phyloP scores from a whole-genome alignment of 2,888 invertebrate genomes.

The Periphyllus acericola region DNA sequence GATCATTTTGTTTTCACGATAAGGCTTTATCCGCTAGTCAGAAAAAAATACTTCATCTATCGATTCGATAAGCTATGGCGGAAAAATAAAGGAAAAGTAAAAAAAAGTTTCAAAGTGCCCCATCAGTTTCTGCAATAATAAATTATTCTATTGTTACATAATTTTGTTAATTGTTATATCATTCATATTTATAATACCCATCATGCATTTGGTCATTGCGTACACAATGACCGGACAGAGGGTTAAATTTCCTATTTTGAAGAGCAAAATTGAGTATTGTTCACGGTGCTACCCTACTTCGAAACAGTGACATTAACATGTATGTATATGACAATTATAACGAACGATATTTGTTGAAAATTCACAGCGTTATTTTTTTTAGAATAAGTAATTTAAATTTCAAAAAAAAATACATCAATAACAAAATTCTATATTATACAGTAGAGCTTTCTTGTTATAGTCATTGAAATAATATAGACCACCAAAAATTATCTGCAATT shows the following conservation, averaged over 20 bases:
- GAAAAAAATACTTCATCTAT: background rate
- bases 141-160: conserved; percentile 14
- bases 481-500: background rate
- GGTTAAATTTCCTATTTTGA: background rate
- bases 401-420: background rate
- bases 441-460: too few species aligned
- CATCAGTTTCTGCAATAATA: background rate
- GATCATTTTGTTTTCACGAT: background rate
- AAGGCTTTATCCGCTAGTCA: background rate
- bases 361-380: background rate
- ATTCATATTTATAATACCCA: background rate
- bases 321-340: too few species aligned
- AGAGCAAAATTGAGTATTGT: background rate
- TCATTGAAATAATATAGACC: too few species aligned
- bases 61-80: background rate
- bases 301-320: background rate
- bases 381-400: background rate
- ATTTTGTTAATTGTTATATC: background rate
- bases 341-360: background rate
- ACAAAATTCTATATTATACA: too few species aligned
- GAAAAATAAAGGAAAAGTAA: background rate
- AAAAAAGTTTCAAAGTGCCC: background rate
- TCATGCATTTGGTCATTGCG: background rate
- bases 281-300: background rate
- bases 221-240: background rate